Evolutionary conservation across 2,113 vertebrate species (phyloP).

Genomic region (Anoura caudifer): DNA sequence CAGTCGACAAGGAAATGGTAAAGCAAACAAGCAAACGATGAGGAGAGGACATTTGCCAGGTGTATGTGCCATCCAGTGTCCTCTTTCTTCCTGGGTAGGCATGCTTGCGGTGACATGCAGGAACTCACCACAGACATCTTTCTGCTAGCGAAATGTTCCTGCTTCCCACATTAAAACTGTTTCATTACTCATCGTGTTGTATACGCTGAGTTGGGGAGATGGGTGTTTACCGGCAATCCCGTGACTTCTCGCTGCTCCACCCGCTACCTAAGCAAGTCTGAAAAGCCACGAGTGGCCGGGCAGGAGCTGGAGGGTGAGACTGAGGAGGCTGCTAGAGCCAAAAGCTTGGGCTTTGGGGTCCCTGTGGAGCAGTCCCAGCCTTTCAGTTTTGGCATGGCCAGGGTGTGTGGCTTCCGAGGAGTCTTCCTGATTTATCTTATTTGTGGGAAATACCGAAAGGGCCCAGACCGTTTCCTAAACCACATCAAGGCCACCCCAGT

Average conservation of each 20-base stretch:
- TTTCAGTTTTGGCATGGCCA: background rate
- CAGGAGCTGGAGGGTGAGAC: background rate
- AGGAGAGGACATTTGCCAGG: background rate
- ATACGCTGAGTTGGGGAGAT: background rate
- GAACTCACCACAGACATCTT: background rate
- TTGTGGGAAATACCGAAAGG: background rate
- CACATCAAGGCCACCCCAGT: background rate
- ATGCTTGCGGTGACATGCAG: accelerated
- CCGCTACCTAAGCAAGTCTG: background rate
- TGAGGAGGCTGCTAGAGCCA: background rate
- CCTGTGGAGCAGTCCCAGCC: too few species aligned
- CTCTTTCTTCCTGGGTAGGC: background rate
- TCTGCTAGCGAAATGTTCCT: background rate
- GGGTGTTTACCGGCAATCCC: too few species aligned
- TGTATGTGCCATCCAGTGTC: accelerated
- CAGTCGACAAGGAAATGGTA: background rate
- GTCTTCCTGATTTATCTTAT: background rate
- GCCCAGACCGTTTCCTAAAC: background rate
- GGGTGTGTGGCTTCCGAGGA: background rate
- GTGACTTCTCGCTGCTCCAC: background rate
- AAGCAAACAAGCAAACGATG: background rate
- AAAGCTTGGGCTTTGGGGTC: background rate
- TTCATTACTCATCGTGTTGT: background rate
- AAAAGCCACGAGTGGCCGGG: background rate
- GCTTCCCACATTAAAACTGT: background rate